Evolutionary conservation across 2,113 vertebrate genomes (phyloP), one percentile per base, ranked within the genome.

Genomic region (Trochalopteron elliotii): DNA sequence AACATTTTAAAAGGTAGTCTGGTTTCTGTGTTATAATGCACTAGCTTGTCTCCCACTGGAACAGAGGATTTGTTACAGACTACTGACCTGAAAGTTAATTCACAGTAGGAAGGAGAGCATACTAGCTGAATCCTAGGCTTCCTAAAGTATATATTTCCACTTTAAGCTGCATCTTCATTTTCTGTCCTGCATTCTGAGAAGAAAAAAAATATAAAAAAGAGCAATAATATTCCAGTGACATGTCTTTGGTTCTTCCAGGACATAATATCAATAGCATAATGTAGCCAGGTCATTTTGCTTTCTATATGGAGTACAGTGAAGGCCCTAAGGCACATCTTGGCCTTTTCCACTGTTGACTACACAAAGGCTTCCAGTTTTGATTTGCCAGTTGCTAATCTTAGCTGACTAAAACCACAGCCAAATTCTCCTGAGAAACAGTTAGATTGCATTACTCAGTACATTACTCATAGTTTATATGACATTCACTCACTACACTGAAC

Each of bases 371-470:
- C 60, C 83, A 84, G 67, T 85, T 96, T 95, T 96, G 90, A 96
- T 95, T 91, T 91, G 77, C 80, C 87, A 94, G 0, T 87, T 89
- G 77, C 55, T 97, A 95, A 95, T 96, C 78, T 76, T 75, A 85
- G 75, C 81, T 95, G 94, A 96, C 94, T 95, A 90, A 67, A 95
- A 86, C 40, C 33, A 61, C 44, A 65, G 75, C 42, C 77, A 95
- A 91, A 50, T 91, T 92, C 75, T 95, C 64, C 49, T 47, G 80
- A 92, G 90, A 95, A 93, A 55, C 24, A n/a, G 55, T 83, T 83
- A 94, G 75, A 70, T 76, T 85, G 47, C 50, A 76, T 95, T 94
- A 95, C 70, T 93, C 75, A 92, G 72, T 87, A 79, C 39, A 90
- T 96, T 96, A 88, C 75, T 95, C 94, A 91, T 74, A 72, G 83